These are phyloP conservation scores for Ochotona curzoniae DNA, from an alignment of 2,113 vertebrate genomes.

Conservation along the genomic window DNA sequence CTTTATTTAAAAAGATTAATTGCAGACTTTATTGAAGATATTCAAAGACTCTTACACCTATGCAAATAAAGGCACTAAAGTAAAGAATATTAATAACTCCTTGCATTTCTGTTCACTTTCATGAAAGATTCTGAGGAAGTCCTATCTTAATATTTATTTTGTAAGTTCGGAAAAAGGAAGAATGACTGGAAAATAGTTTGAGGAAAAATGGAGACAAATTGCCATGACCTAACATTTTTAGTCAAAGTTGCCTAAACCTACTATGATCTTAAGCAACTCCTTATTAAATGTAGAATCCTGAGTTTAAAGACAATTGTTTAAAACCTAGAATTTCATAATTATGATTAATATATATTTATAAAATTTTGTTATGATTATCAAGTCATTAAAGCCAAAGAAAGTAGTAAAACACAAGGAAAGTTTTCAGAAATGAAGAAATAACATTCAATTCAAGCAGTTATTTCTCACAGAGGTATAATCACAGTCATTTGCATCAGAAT, in stretches of 20 bases:
- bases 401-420: background rate
- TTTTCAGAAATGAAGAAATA: background rate
- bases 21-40: background rate
- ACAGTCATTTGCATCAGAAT: background rate
- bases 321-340: background rate
- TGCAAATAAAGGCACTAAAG: background rate
- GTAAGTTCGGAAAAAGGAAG: background rate
- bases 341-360: background rate
- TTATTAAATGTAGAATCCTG: background rate
- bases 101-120: background rate
- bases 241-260: background rate
- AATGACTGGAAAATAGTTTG: background rate
- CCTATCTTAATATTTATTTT: background rate
- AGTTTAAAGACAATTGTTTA: background rate
- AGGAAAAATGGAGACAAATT: background rate
- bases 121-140: background rate
- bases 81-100: background rate
- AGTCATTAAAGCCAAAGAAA: background rate
- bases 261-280: background rate
- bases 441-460: background rate
- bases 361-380: background rate
- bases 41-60: background rate
- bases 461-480: background rate
- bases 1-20: no score
- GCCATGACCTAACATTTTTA: background rate